A percentile compares a stretch with the other conserved stretches of the same genome.
These are phyloP conservation scores for Papilio protenor DNA, from an alignment of 2,888 invertebrate genomes.

Conservation along the genomic window DNA sequence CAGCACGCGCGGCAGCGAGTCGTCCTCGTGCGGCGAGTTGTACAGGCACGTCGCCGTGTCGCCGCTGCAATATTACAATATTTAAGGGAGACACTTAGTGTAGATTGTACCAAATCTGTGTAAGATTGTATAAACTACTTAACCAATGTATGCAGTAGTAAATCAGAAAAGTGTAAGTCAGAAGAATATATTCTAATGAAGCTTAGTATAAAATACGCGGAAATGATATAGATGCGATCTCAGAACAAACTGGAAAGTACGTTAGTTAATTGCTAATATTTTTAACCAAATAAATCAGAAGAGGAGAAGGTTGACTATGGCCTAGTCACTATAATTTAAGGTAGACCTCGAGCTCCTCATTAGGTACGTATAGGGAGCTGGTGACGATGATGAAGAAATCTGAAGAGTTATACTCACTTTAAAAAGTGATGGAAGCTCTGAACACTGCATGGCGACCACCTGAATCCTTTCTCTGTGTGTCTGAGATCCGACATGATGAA, in stretches of 20 bases:
- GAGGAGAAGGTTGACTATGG: no score
- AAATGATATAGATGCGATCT: background rate
- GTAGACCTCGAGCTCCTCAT: no score
- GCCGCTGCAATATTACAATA: conserved; percentile 86
- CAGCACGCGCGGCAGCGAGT: conserved; percentile 93
- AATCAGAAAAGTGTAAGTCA: no score
- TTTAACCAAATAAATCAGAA: background rate
- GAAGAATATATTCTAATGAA: no score
- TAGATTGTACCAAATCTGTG: no score
- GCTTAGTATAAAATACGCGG: no score
- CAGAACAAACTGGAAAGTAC: background rate
- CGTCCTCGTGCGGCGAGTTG: conserved; percentile 97
- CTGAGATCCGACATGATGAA: conserved; percentile 98
- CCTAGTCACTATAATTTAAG: no score
- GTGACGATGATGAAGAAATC: background rate
- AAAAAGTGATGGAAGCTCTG: conserved; percentile 97
- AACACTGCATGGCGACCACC: conserved; percentile 97
- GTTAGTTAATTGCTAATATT: background rate
- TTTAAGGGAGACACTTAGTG: no score
- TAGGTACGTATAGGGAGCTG: no score
- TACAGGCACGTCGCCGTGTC: conserved; percentile 97
- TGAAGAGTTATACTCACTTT: conserved; percentile 86
- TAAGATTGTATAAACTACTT: no score
- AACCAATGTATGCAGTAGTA: no score
- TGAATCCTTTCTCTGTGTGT: conserved; percentile 97